A percentile compares a stretch with the other conserved stretches of the same genome.
These are phyloP conservation scores for Pan troglodytes DNA, from an alignment of 2,113 vertebrate species.

Conservation along the genomic window DNA sequence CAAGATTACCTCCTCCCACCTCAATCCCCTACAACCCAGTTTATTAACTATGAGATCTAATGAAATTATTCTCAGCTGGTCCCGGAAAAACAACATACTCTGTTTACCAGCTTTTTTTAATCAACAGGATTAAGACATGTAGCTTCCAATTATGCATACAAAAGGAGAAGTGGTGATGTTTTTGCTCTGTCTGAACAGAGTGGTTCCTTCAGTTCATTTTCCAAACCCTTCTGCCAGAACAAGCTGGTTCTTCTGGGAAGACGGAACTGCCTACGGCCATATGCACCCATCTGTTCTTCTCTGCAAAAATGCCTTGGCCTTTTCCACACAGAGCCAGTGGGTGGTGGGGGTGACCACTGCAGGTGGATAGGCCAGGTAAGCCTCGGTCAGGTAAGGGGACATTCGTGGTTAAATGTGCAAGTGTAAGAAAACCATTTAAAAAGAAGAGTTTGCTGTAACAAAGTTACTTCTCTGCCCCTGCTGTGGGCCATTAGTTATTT, in stretches of 20 bases:
- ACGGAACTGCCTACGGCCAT: conserved; percentile 29
- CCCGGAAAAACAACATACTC: background rate
- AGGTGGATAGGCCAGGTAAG: background rate
- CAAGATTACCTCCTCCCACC: background rate
- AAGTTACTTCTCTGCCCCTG: background rate
- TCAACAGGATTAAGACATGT: background rate
- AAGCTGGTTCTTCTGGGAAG: conserved; percentile 41
- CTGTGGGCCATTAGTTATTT: background rate
- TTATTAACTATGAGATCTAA: background rate
- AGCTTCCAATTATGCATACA: background rate
- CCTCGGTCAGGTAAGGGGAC: background rate
- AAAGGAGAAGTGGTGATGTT: background rate
- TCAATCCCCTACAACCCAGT: background rate
- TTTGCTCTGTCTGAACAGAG: conserved; percentile 34
- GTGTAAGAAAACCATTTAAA: background rate
- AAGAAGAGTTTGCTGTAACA: background rate
- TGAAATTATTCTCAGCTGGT: background rate
- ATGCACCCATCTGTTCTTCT: conserved; percentile 45
- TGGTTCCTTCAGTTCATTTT: conserved; percentile 57
- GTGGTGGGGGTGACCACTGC: background rate
- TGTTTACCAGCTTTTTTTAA: background rate
- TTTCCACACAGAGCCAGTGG: background rate
- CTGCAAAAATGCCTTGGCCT: background rate
- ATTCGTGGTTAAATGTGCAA: background rate
- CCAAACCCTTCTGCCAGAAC: conserved; percentile 54